A percentile compares a stretch with the other conserved stretches of the same genome.
These are phyloP conservation scores for Clarias fuscus DNA, from an alignment of 2,797 vertebrate species.

Conservation along the genomic window DNA sequence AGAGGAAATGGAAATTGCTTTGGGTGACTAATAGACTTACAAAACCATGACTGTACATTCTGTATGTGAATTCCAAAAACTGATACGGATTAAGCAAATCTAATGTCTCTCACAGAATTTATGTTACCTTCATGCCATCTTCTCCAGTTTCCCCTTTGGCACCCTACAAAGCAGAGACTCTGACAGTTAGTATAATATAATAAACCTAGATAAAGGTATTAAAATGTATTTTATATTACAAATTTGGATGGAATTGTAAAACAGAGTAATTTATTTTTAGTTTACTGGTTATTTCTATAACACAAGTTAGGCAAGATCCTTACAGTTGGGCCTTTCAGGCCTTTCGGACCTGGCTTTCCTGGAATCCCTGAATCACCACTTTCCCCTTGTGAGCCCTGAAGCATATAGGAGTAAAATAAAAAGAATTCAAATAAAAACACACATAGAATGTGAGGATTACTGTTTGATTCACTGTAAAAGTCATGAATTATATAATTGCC, in stretches of 20 bases:
- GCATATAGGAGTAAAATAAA: constrained; percentile 5
- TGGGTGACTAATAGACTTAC: not conserved
- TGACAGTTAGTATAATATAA: constrained; percentile 1
- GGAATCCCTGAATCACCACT: constrained; percentile 71
- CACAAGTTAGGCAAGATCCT: constrained; percentile 44
- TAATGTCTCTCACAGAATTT: not conserved
- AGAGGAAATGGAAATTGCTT: not conserved
- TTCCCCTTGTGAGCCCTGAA: constrained; percentile 71
- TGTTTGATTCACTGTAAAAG: not conserved
- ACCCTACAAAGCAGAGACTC: constrained; percentile 65
- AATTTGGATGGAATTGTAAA: not conserved
- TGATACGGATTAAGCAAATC: not conserved
- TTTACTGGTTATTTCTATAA: not conserved
- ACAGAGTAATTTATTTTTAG: not conserved
- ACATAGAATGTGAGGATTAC: not conserved
- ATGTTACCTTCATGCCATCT: constrained; percentile 73
- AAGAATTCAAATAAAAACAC: not conserved
- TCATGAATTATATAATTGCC: not conserved
- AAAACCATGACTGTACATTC: not conserved
- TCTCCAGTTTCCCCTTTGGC: constrained; percentile 75
- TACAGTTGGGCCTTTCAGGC: constrained; percentile 70
- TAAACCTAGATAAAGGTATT: not conserved
- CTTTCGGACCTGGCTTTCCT: constrained; percentile 71
- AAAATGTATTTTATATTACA: not conserved
- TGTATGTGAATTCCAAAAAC: not conserved